A percentile compares a stretch with the other conserved stretches of the same genome.
phyloP scores from a whole-genome alignment of 2,113 vertebrate genomes.

The Chelonoidis abingdonii region DNA sequence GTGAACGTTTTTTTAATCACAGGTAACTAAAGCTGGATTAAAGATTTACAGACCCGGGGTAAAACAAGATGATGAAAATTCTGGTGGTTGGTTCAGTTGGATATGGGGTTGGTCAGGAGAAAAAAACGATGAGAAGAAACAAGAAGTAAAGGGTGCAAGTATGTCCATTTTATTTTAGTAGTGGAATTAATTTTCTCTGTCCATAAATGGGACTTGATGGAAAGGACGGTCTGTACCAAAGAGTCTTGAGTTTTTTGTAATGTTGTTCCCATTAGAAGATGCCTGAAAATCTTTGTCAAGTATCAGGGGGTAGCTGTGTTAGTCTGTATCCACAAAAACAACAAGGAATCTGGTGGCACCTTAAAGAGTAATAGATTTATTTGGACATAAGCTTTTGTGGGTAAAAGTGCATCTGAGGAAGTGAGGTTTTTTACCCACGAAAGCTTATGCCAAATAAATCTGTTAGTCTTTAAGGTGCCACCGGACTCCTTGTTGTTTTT shows the following conservation, averaged over 20 bases:
- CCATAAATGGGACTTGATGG: neutral
- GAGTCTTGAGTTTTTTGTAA: neutral
- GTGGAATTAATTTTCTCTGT: neutral
- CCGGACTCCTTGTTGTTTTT: too few relatives aligned
- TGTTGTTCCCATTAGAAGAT: neutral
- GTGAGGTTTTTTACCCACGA: too few relatives aligned
- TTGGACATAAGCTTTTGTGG: too few relatives aligned
- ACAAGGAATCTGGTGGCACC: too few relatives aligned
- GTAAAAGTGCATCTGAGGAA: too few relatives aligned
- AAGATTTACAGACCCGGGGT: conserved; percentile 89
- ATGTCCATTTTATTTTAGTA: conserved; percentile 51
- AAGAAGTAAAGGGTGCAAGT: conserved; percentile 88
- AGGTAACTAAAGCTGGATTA: conserved; percentile 91
- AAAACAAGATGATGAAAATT: conserved; percentile 89
- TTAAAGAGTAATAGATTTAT: too few relatives aligned
- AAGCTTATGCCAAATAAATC: too few relatives aligned
- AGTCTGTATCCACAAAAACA: too few relatives aligned
- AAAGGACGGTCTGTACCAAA: neutral
- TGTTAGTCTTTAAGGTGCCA: too few relatives aligned
- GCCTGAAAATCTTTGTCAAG: neutral
- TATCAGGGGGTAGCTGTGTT: too few relatives aligned
- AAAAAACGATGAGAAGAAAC: conserved; percentile 59
- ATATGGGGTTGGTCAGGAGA: conserved; percentile 90
- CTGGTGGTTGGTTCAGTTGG: conserved; percentile 93
- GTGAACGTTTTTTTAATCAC: neutral